A percentile compares a stretch with the other conserved stretches of the same genome.
phyloP scores from a whole-genome alignment of 2,888 invertebrate species.

The Belgica antarctica region DNA sequence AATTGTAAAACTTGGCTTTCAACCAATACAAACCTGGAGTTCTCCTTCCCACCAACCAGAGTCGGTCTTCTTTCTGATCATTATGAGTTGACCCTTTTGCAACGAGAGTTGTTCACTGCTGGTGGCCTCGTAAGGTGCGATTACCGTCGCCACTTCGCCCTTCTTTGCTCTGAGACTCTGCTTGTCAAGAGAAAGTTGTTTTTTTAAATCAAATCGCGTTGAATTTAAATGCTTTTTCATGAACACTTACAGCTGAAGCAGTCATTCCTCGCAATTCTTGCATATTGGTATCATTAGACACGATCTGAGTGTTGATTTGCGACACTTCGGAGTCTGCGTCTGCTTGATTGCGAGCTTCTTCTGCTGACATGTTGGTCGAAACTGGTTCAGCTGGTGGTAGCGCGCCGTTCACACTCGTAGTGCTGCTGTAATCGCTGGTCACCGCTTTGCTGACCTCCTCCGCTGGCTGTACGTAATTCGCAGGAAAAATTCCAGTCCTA shows the following conservation, averaged over 20 bases:
- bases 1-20: not conserved
- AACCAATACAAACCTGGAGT: constrained; percentile 70
- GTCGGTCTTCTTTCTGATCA: constrained; percentile 94
- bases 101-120: constrained; percentile 89
- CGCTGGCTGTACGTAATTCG: constrained; percentile 84
- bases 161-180: constrained; percentile 68
- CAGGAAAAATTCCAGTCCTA: constrained; percentile 90
- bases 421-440: not conserved
- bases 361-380: constrained; percentile 14
- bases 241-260: constrained; percentile 28
- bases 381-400: not conserved
- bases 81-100: constrained; percentile 85
- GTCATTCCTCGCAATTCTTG: constrained; percentile 39
- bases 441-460: constrained; percentile 47
- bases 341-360: constrained; percentile 48
- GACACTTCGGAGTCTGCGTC: constrained; percentile 56
- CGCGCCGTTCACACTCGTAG: constrained; percentile 21
- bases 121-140: constrained; percentile 88
- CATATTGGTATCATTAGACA: constrained; percentile 45
- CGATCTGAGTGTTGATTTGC: constrained; percentile 55
- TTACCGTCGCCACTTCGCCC: constrained; percentile 90
- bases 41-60: constrained; percentile 99
- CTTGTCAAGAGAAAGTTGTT: no score
- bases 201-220: constrained; percentile 17
- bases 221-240: constrained; percentile 36